phyloP scores from a whole-genome alignment of 2,113 vertebrate species.

The Speoplatyrhinus poulsoni region DNA sequence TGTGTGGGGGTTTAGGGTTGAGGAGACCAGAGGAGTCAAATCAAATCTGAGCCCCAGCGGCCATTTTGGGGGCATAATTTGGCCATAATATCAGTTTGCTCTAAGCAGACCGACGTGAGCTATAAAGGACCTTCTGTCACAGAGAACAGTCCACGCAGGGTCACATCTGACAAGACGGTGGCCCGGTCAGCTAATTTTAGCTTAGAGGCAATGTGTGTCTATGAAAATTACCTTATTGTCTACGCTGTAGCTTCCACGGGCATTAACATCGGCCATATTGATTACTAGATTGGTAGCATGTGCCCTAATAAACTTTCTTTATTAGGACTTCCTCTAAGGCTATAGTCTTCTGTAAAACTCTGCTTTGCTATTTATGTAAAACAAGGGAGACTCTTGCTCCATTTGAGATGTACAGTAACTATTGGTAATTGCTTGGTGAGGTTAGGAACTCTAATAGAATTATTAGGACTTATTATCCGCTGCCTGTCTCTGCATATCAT shows the following conservation, averaged over 20 bases:
- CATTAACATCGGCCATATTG: neutral
- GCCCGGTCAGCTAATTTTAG: slow-evolving; percentile 12
- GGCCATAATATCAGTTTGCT: slow-evolving; percentile 44
- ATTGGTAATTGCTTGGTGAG: slow-evolving; percentile 39
- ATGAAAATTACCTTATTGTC: neutral
- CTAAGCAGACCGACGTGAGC: slow-evolving; percentile 22
- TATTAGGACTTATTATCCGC: slow-evolving; percentile 58
- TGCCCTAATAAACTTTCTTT: too few relatives aligned
- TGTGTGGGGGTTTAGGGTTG: neutral
- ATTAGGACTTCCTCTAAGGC: neutral
- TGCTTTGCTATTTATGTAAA: slow-evolving; percentile 27
- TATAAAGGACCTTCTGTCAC: slow-evolving; percentile 51
- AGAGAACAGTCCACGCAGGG: slow-evolving; percentile 17
- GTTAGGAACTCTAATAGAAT: slow-evolving; percentile 56
- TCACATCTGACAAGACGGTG: slow-evolving; percentile 17
- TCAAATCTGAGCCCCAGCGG: slow-evolving; percentile 56
- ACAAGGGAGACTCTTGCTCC: slow-evolving; percentile 5
- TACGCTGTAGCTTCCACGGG: neutral
- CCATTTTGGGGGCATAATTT: slow-evolving; percentile 48
- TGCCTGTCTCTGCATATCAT: slow-evolving; percentile 34
- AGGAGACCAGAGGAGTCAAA: slow-evolving; percentile 34
- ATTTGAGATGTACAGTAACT: slow-evolving; percentile 22
- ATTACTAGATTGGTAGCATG: too few relatives aligned
- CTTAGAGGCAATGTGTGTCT: neutral
- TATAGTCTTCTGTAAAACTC: neutral